Base-by-base conservation (phyloP, 2,888 invertebrate species). In the Melanostoma scalare region DNA sequence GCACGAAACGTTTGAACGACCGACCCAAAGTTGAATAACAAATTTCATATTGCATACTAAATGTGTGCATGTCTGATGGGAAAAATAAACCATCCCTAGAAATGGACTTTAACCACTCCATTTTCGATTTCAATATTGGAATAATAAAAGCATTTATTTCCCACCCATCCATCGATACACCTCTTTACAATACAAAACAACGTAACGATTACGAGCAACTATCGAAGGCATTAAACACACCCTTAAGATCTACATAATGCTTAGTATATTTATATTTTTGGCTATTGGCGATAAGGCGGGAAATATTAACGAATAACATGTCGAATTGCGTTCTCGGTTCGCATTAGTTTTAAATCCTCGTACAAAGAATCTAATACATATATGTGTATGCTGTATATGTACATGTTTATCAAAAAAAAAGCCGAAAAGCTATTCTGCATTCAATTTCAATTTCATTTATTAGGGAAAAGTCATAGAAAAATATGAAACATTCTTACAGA, bases 171-270 rank as follows among this genome's bases (percentile, higher is more conserved):
- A 8, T 20, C 20, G 20, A 20, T 38, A 30, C 56, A n/a, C n/a
- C 48, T 5, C 60, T 46, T 38, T 50, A 50, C n/a, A 20, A 56
- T 60, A 56, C 8, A 58, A 48, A 61, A 65, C 6, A 71, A 50
- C 58, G 68, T 69, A 74, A 73, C 73, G 78, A 82, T 78, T 78
- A 78, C 82, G 72, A 50, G 55, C 72, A 81, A 81, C 71, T 81
- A 76, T 81, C 73, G 73, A 72, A 77, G 68, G 82, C 82, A 82
- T 82, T 82, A 82, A 82, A 69, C 82, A 78, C 82, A 82, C 82
- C 77, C 82, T 82, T 78, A 77, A 74, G 74, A 82, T 82, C 78
- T 78, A 82, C 78, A 82, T 84, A 84, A 84, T 82, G 73, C 44
- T 61, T 61, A 46, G 46, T 31, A 61, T 46, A 48, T 84, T 74